Base-by-base conservation (phyloP, 2,113 vertebrate species). In the Lutjanus erythropterus region DNA sequence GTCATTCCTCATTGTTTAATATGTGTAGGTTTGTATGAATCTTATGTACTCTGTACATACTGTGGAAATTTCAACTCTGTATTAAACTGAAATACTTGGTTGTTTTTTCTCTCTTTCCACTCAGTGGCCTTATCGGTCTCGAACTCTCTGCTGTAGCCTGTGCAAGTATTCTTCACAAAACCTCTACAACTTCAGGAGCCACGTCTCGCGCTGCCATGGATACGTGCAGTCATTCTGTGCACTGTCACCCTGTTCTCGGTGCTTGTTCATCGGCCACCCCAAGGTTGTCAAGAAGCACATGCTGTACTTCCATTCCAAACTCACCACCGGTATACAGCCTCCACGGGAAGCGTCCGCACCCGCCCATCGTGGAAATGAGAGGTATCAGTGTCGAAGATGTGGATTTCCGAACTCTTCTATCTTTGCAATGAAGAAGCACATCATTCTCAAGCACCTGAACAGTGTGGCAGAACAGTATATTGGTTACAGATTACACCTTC, bases 51-150 rank as follows among this genome's bases (percentile, higher is more conserved):
- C n/a, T n/a, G n/a, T n/a, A n/a, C n/a, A n/a, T n/a, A n/a, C n/a
- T n/a, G n/a, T n/a, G n/a, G n/a, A n/a, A n/a, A n/a, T n/a, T n/a
- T n/a, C n/a, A n/a, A n/a, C n/a, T n/a, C n/a, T n/a, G n/a, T n/a
- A n/a, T n/a, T n/a, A n/a, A n/a, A 2, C 59, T 75, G 14, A 61
- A 52, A 42, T 9, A n/a, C 55, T 10, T 33, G 2, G 9, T 4
- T 16, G 19, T 23, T 75, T 52, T 70, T 4, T 33, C 8, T 44
- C 44, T 39, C 11, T 49, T 2, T 64, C 60, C 64, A 1, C 70
- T n/a, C 64, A 95, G 95, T 95, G 95, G 95, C 85, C 87, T 3
- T 95, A 95, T 71, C 92, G 95, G 18, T 93, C 93, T 8, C 88
- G 64, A 49, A 59, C 88, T 35, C 72, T 95, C 58, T 95, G 95